A percentile compares a stretch with the other conserved stretches of the same genome.
Evolutionary conservation across 2,888 invertebrate species (phyloP).

Genomic region (Nymphalis urticae): DNA sequence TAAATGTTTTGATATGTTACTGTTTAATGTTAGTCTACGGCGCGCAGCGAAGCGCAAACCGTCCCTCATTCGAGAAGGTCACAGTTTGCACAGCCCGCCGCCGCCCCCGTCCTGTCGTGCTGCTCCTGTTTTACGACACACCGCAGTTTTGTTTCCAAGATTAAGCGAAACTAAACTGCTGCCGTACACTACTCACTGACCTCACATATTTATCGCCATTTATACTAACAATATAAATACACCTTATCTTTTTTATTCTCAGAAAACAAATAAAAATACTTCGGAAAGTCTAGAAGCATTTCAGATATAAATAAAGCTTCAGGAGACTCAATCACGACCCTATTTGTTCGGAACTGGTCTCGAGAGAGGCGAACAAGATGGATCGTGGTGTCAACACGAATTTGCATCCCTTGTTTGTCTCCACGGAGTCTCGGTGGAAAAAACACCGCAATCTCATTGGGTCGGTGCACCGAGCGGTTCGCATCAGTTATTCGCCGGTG

Average conservation of each 20-base stretch:
- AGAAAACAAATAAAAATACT: background rate
- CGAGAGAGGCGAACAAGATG: constrained; percentile 79
- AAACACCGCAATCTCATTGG: constrained; percentile 80
- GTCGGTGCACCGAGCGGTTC: constrained; percentile 68
- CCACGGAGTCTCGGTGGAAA: constrained; percentile 70
- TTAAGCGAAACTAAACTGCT: constrained; percentile 73
- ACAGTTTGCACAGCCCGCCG: constrained; percentile 65
- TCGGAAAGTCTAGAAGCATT: constrained; percentile 13
- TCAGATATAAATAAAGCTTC: constrained; percentile 48
- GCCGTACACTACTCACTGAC: constrained; percentile 63
- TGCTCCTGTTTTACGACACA: constrained; percentile 66
- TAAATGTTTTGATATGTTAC: constrained; percentile 13
- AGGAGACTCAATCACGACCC: constrained; percentile 73
- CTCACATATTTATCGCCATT: constrained; percentile 58
- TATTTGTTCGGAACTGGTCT: constrained; percentile 76
- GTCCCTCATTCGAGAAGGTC: constrained; percentile 67
- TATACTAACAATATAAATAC: background rate
- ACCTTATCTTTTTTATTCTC: background rate
- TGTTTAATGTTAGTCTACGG: constrained; percentile 44
- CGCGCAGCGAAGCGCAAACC: constrained; percentile 53
- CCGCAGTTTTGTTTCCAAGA: constrained; percentile 71
- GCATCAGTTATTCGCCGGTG: constrained; percentile 77
- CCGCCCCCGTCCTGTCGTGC: constrained; percentile 41
- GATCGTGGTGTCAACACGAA: constrained; percentile 81
- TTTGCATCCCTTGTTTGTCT: constrained; percentile 82